Percentiles rank a stretch among this genome's conserved stretches.
phyloP scores from a whole-genome alignment of 2,888 invertebrate species.

The Sesia bembeciformis region DNA sequence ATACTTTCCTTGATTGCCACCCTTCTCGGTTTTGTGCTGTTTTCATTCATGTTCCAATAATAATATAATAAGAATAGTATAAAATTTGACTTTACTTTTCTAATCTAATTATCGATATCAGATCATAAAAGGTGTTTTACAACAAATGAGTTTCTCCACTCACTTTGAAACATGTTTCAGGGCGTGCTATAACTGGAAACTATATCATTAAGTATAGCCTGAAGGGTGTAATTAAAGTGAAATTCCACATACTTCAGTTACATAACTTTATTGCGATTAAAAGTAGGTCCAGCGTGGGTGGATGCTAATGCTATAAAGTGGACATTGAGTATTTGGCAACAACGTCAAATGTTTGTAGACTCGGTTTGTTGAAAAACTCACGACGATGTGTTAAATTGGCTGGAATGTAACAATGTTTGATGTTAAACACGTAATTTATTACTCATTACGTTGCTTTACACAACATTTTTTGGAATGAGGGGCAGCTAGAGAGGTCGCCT shows the following conservation, averaged over 20 bases:
- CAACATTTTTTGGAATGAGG: not conserved
- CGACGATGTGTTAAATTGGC: constrained; percentile 43
- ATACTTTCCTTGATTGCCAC: too few relatives aligned
- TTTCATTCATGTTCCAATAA: too few relatives aligned
- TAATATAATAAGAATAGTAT: too few relatives aligned
- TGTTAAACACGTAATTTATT: constrained; percentile 7
- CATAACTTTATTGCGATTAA: not conserved
- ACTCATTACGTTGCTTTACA: constrained; percentile 1
- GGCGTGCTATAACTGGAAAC: too few relatives aligned
- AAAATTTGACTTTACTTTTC: too few relatives aligned
- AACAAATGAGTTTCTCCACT: too few relatives aligned
- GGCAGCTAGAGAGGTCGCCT: too few relatives aligned
- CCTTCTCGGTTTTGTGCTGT: too few relatives aligned
- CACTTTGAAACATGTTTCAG: too few relatives aligned
- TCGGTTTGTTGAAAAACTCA: constrained; percentile 47
- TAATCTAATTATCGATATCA: too few relatives aligned
- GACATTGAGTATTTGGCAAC: constrained; percentile 19
- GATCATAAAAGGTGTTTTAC: too few relatives aligned
- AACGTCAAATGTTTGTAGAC: constrained; percentile 37
- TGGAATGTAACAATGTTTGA: constrained; percentile 40
- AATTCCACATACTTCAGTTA: not conserved
- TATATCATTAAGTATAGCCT: not conserved
- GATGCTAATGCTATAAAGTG: not conserved
- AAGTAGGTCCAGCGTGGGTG: not conserved
- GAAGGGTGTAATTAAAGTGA: not conserved